Evolutionary conservation across 2,797 vertebrate species (phyloP).

Genomic region (Anguilla marmorata): DNA sequence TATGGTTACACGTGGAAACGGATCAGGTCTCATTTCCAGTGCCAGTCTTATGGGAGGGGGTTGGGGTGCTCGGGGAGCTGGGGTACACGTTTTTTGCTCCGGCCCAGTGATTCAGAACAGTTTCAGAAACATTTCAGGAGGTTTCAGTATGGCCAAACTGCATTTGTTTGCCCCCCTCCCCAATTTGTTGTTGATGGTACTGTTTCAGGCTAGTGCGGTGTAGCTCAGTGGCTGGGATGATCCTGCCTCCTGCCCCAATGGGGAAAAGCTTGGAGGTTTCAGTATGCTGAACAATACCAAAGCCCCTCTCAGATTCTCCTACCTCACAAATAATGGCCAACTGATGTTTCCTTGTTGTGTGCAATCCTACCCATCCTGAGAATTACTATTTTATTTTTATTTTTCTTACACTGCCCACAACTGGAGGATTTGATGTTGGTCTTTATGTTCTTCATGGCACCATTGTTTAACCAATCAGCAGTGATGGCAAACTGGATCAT

Average conservation of each 20-base stretch:
- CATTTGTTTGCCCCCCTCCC: neutral
- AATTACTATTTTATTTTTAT: neutral
- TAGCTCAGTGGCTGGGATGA: neutral
- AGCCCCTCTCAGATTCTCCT: neutral
- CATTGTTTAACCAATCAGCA: too few relatives aligned
- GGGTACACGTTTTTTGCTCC: neutral
- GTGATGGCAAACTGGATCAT: too few relatives aligned
- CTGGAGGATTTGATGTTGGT: too few relatives aligned
- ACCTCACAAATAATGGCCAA: neutral
- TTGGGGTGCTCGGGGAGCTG: neutral
- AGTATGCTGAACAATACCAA: neutral
- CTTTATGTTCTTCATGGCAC: too few relatives aligned
- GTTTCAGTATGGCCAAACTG: neutral
- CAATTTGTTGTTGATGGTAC: neutral
- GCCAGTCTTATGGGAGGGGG: neutral
- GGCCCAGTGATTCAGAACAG: neutral
- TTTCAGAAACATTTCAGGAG: neutral
- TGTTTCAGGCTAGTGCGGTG: neutral
- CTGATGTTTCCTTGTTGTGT: neutral
- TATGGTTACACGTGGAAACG: neutral
- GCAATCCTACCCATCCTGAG: neutral
- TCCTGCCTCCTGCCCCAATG: neutral
- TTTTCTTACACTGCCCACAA: too few relatives aligned
- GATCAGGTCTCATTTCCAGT: neutral
- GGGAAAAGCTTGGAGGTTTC: neutral